Percentiles rank a stretch among this genome's conserved stretches.
Evolutionary conservation across 1,140 invertebrate genomes (phyloP).

Genomic region (Paramacrobiotus metropolitanus): DNA sequence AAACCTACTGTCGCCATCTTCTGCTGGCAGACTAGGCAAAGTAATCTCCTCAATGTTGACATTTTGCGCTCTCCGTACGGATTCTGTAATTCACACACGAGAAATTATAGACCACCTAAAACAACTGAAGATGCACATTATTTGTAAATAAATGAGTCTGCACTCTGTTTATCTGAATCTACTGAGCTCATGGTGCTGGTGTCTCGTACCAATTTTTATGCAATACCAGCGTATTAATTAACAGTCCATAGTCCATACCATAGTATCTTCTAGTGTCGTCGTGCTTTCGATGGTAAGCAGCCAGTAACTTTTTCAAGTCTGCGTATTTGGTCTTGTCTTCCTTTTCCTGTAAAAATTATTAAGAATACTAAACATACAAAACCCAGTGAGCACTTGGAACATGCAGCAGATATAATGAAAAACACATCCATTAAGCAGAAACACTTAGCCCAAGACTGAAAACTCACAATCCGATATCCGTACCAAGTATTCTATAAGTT

Average conservation of each 20-base stretch:
- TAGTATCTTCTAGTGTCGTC: conserved; percentile 67
- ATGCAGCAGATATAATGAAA: background rate
- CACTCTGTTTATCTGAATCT: too few relatives aligned
- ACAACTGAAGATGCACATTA: too few relatives aligned
- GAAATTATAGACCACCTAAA: too few relatives aligned
- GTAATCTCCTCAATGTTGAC: conserved; percentile 93
- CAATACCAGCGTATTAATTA: too few relatives aligned
- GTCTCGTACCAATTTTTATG: too few relatives aligned
- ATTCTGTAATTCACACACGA: too few relatives aligned
- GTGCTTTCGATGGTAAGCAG: conserved; percentile 60
- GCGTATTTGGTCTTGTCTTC: conserved; percentile 82
- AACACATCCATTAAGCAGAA: background rate
- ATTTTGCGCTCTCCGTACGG: conserved; percentile 70
- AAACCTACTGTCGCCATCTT: background rate
- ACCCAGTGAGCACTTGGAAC: background rate
- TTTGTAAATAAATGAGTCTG: too few relatives aligned
- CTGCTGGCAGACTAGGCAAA: conserved; percentile 35
- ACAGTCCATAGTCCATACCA: conserved; percentile 19
- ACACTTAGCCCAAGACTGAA: too few relatives aligned
- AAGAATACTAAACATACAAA: conserved; percentile 7
- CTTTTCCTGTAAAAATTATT: conserved; percentile 42
- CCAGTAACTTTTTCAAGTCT: conserved; percentile 65
- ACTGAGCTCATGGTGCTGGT: too few relatives aligned
- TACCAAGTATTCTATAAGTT: too few relatives aligned
- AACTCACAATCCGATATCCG: too few relatives aligned